These are phyloP conservation scores for Lamproptera curius DNA, from an alignment of 2,888 invertebrate genomes.

Conservation along the genomic window DNA sequence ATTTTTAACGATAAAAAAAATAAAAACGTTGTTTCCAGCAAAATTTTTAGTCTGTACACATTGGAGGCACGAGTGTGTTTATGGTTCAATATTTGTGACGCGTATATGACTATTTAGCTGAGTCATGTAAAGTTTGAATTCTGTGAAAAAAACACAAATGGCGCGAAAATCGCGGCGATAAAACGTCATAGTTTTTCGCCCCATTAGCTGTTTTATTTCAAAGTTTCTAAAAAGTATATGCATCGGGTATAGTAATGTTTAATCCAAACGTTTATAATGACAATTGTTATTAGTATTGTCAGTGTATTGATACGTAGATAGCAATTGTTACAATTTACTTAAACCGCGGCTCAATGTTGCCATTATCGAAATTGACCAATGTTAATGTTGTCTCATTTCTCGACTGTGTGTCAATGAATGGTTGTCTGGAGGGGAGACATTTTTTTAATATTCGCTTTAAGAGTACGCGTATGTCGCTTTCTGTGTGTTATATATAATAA, in stretches of 20 bases:
- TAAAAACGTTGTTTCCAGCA: not conserved
- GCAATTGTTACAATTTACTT: constrained; percentile 4
- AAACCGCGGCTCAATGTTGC: constrained; percentile 38
- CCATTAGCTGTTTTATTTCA: constrained; percentile 14
- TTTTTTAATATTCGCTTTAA: constrained; percentile 54
- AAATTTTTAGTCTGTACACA: not conserved
- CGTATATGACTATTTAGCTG: too few species aligned
- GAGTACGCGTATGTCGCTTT: constrained; percentile 62
- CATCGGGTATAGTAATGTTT: constrained; percentile 14
- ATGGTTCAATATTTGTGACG: not conserved
- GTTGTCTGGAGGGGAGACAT: constrained; percentile 62
- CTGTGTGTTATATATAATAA: constrained; percentile 54
- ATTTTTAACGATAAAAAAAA: constrained; percentile 6
- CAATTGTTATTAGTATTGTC: constrained; percentile 2
- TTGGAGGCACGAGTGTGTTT: constrained; percentile 7
- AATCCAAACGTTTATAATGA: constrained; percentile 2
- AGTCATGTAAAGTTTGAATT: too few species aligned
- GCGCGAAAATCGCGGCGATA: too few species aligned
- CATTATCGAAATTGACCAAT: constrained; percentile 42
- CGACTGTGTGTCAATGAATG: constrained; percentile 37
- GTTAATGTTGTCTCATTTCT: constrained; percentile 37
- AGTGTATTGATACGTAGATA: not conserved
- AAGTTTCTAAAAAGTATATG: constrained; percentile 16
- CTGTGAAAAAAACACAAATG: too few species aligned
- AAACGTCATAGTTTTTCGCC: too few species aligned